phyloP scores from a whole-genome alignment of 1,140 invertebrate species.

The Caenorhabditis inopinata region DNA sequence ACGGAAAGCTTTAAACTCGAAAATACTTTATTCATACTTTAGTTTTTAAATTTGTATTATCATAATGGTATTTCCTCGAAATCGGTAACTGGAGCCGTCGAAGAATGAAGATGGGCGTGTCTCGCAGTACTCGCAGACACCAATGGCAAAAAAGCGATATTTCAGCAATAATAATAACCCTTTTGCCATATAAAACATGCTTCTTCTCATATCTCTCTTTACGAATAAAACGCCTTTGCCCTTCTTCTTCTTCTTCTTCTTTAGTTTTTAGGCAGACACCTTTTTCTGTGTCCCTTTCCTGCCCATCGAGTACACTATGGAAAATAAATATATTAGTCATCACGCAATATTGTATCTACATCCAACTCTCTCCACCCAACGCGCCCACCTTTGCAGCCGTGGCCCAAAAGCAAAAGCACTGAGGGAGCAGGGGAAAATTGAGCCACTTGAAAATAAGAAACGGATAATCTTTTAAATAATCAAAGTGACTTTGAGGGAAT shows the following conservation, averaged over 20 bases:
- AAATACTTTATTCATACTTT: too few species aligned
- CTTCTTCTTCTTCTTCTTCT: neutral
- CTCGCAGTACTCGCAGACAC: too few species aligned
- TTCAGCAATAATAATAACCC: too few species aligned
- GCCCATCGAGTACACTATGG: conserved; percentile 17
- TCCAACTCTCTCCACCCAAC: neutral
- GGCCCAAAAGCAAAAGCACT: neutral
- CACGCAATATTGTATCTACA: conserved; percentile 29
- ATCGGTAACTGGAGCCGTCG: too few species aligned
- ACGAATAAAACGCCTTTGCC: neutral
- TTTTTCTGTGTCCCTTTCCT: neutral
- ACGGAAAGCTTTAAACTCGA: too few species aligned
- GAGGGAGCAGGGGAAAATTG: neutral
- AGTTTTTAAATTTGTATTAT: too few species aligned
- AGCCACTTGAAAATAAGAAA: conserved; percentile 22
- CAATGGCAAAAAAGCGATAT: too few species aligned
- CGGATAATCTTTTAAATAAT: conserved; percentile 28
- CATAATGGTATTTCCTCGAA: too few species aligned
- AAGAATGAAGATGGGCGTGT: too few species aligned
- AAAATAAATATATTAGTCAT: conserved; percentile 29
- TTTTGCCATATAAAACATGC: too few species aligned
- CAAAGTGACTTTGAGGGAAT: neutral
- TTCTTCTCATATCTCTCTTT: too few species aligned
- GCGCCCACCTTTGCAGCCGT: conserved; percentile 15
- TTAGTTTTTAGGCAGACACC: neutral